A percentile compares a stretch with the other conserved stretches of the same genome.
phyloP scores from a whole-genome alignment of 2,797 vertebrate species.

The Rhinoraja longicauda region DNA sequence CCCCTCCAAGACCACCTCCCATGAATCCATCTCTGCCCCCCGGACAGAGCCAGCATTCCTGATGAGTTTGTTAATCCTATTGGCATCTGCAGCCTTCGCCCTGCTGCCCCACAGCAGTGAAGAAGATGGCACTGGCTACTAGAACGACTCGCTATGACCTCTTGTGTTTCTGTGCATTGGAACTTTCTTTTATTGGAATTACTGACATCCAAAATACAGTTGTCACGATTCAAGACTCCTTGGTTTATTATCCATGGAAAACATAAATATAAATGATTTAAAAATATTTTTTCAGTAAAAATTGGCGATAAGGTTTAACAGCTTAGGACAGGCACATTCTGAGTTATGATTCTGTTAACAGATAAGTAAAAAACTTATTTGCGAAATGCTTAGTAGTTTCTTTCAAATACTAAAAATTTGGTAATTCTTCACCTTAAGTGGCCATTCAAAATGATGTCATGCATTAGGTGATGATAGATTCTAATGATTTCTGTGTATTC shows the following conservation, averaged over 20 bases:
- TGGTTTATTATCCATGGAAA: not conserved
- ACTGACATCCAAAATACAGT: not conserved
- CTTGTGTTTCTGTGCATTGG: too few relatives aligned
- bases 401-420: not conserved
- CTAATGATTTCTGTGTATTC: not conserved
- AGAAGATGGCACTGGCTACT: too few relatives aligned
- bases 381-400: not conserved
- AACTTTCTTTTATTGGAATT: not conserved
- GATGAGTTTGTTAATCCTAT: too few relatives aligned
- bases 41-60: too few relatives aligned
- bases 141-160: too few relatives aligned
- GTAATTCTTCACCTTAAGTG: not conserved
- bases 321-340: not conserved
- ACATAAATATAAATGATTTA: not conserved
- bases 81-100: too few relatives aligned
- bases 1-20: too few relatives aligned
- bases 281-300: not conserved
- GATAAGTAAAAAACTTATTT: not conserved
- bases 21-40: too few relatives aligned
- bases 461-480: not conserved
- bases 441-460: not conserved
- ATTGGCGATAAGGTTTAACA: not conserved
- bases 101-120: too few relatives aligned
- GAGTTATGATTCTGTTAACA: not conserved
- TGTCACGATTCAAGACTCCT: not conserved